These are phyloP conservation scores for Caenorhabditis wallacei DNA, from an alignment of 2,888 invertebrate genomes.

Conservation along the genomic window DNA sequence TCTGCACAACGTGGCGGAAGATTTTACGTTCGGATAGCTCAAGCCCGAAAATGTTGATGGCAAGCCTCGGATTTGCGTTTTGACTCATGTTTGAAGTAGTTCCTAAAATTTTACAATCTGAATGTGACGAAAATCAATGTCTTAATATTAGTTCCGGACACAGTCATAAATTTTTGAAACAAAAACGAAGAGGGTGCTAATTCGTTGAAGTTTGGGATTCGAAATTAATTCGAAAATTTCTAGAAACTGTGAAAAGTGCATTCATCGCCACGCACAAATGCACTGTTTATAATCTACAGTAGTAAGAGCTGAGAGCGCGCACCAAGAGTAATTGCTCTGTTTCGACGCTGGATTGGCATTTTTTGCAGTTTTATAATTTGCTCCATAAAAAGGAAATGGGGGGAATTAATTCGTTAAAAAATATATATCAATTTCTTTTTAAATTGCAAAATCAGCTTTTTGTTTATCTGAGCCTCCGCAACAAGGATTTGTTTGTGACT, in stretches of 20 bases:
- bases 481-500: no score
- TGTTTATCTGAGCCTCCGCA: no score
- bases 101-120: conserved; percentile 4
- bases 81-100: conserved; percentile 33
- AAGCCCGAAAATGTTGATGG: conserved; percentile 60
- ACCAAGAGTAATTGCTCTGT: background rate
- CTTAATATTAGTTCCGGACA: no score
- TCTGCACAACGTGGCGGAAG: conserved; percentile 64
- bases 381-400: no score
- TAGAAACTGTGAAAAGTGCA: conserved; percentile 6
- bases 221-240: conserved; percentile 13
- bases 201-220: conserved; percentile 10
- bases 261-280: conserved; percentile 4
- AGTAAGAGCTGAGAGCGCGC: conserved; percentile 13
- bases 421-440: no score
- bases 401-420: no score
- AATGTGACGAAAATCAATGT: no score
- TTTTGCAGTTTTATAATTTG: no score
- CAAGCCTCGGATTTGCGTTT: conserved; percentile 24
- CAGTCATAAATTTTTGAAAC: no score
- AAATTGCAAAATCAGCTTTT: no score
- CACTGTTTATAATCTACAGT: conserved; percentile 20
- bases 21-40: conserved; percentile 31
- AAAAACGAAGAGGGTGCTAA: no score
- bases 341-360: no score